phyloP scores from a whole-genome alignment of 92 coral and sea anemone genomes.

The Umimayanthus kanabou region DNA sequence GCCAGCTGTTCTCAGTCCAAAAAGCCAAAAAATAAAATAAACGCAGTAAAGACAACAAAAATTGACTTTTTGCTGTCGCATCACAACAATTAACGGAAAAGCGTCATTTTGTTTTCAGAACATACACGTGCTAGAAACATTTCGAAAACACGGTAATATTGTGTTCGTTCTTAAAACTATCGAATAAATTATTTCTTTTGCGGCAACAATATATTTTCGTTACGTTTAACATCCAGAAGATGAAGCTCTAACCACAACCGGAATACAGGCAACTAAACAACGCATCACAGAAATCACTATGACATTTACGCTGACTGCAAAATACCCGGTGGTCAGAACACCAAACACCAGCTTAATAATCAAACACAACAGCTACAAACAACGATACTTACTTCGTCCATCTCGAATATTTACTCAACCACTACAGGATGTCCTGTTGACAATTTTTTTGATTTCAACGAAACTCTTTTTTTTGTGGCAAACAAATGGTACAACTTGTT shows the following conservation, averaged over 20 bases:
- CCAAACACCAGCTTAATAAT: constrained; percentile 24
- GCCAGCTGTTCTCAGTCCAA: neutral
- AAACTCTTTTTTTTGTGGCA: constrained; percentile 2
- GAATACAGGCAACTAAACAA: neutral
- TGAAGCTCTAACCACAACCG: neutral
- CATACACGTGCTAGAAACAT: neutral
- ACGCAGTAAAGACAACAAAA: neutral
- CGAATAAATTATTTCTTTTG: neutral
- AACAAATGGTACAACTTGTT: neutral
- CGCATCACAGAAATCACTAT: neutral
- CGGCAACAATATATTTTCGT: neutral
- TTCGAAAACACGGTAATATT: neutral
- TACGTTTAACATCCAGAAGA: neutral
- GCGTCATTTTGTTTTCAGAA: neutral
- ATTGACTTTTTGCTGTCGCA: neutral
- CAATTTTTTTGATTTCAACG: neutral
- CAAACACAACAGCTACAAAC: constrained; percentile 17
- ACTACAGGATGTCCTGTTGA: neutral
- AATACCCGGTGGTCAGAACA: constrained; percentile 16
- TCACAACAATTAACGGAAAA: too few species aligned
- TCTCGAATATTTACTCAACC: constrained; percentile 8
- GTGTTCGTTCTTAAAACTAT: neutral
- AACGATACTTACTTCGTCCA: constrained; percentile 34
- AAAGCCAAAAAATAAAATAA: neutral
- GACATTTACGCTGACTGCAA: neutral